Conservation (phyloP, 2,113 vertebrate genomes). For the Amblyopsis rosae region DNA sequence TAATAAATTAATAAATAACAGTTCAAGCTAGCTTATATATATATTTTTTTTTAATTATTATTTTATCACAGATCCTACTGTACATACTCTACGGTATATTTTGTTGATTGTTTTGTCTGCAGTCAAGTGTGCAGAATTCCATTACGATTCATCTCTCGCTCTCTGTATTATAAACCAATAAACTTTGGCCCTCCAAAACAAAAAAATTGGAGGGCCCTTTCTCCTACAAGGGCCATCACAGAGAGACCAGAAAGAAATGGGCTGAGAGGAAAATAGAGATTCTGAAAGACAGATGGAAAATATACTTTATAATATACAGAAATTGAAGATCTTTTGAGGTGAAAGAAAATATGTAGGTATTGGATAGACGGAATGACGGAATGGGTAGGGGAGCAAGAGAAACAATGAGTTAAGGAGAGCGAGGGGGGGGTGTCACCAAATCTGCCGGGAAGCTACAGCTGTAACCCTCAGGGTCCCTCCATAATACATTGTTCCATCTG, state of each 20-base stretch:
- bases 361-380: not conserved
- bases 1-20: slow-evolving; percentile 13
- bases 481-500: slow-evolving; percentile 57
- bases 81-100: no score
- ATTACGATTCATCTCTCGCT: no score
- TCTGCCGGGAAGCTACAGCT: slow-evolving; percentile 44
- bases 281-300: not conserved
- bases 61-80: no score
- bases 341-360: no score
- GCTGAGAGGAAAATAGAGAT: not conserved
- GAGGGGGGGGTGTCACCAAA: slow-evolving; percentile 34
- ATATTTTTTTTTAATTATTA: no score
- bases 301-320: no score
- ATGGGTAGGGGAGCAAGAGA: not conserved
- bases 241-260: not conserved
- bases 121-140: no score
- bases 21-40: not conserved
- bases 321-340: no score
- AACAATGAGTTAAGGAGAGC: slow-evolving; percentile 7
- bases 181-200: no score
- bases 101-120: no score
- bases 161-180: no score
- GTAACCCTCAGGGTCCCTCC: slow-evolving; percentile 51
- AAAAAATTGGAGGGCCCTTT: slow-evolving; percentile 1
- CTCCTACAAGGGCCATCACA: slow-evolving; percentile 2